phyloP scores from a whole-genome alignment of 2,113 vertebrate species.

The Grus americana region DNA sequence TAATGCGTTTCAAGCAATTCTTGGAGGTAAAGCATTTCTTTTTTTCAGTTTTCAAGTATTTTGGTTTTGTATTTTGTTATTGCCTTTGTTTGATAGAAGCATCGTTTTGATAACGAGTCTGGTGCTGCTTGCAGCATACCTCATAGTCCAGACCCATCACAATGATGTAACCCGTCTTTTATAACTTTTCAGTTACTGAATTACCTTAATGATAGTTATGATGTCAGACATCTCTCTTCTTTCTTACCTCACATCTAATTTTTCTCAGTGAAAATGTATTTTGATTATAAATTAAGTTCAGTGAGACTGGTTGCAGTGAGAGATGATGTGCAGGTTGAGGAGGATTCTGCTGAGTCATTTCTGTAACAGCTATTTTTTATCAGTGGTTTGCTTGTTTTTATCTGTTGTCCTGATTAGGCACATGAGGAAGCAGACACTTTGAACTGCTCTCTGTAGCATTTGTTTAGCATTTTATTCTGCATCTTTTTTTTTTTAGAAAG shows the following conservation, averaged over 20 bases:
- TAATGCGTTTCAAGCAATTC: constrained; percentile 82
- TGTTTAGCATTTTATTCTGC: neutral
- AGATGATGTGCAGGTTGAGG: neutral
- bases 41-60: neutral
- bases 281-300: neutral
- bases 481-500: neutral
- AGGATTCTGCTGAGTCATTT: constrained; percentile 43
- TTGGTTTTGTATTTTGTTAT: neutral
- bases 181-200: neutral
- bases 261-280: neutral
- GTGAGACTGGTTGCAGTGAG: neutral
- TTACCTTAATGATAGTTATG: neutral
- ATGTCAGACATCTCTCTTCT: neutral
- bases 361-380: neutral
- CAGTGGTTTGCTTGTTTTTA: neutral
- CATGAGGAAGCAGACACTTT: neutral
- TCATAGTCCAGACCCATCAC: neutral
- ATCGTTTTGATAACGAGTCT: neutral
- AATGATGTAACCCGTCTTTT: neutral
- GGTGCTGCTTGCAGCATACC: neutral
- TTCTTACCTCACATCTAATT: neutral
- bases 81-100: accelerated
- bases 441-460: neutral
- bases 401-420: neutral
- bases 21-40: constrained; percentile 75